A percentile compares a stretch with the other conserved stretches of the same genome.
These are phyloP conservation scores for Sarcoramphus papa DNA, from an alignment of 2,797 vertebrate genomes.

Conservation along the genomic window DNA sequence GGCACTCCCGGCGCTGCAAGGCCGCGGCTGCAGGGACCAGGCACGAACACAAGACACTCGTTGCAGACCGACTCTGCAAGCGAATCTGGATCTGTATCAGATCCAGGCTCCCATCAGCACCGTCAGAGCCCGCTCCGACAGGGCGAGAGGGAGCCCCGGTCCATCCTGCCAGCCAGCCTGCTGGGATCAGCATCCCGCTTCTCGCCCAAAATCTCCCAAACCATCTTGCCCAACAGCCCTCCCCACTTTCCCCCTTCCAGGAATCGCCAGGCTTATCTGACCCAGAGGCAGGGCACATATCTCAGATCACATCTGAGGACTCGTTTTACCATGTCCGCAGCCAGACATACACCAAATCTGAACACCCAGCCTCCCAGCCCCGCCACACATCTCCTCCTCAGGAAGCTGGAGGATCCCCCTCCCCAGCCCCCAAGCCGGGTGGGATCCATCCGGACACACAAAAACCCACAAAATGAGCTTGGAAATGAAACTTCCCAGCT, in stretches of 20 bases:
- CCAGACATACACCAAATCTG: neutral
- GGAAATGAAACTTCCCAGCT: neutral
- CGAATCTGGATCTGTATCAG: too few relatives aligned
- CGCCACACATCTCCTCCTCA: fast-evolving
- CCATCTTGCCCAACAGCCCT: neutral
- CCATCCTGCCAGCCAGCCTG: neutral
- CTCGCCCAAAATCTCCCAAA: neutral
- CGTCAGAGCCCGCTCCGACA: fast-evolving
- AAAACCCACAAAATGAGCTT: neutral
- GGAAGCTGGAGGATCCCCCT: neutral
- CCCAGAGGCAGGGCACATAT: neutral
- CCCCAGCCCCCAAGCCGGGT: neutral
- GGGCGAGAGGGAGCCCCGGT: neutral
- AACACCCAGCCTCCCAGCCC: neutral
- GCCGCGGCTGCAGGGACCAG: neutral
- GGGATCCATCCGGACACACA: neutral
- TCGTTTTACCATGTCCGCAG: fast-evolving
- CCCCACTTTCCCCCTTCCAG: neutral
- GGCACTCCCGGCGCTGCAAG: neutral
- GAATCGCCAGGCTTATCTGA: neutral
- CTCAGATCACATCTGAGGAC: neutral
- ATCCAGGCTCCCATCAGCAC: neutral
- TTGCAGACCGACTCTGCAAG: neutral
- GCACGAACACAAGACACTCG: fast-evolving
- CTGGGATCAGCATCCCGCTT: neutral